These are phyloP conservation scores for Tiphia femorata DNA, from an alignment of 2,888 invertebrate species.

Conservation along the genomic window DNA sequence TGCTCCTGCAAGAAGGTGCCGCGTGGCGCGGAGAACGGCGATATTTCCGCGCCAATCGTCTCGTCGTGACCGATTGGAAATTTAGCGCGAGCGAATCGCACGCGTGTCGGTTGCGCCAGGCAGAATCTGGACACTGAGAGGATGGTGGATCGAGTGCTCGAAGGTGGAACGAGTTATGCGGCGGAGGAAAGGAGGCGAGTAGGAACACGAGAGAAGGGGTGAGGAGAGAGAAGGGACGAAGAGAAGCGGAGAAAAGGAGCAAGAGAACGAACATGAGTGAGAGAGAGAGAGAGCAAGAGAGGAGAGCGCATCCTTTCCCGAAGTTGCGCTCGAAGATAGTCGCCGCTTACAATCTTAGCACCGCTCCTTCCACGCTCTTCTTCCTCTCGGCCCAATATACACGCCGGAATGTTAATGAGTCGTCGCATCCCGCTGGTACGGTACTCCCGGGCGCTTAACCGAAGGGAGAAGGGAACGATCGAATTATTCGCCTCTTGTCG, in stretches of 20 bases:
- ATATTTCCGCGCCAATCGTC: too few species aligned
- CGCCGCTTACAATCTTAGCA: slow-evolving; percentile 20
- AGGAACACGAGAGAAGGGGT: slow-evolving; percentile 26
- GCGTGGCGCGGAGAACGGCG: too few species aligned
- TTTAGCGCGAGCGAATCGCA: slow-evolving; percentile 35
- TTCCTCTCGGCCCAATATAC: slow-evolving; percentile 29
- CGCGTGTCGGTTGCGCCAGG: slow-evolving; percentile 48
- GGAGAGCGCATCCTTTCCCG: slow-evolving; percentile 27
- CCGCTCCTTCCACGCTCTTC: slow-evolving; percentile 11
- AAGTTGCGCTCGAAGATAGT: slow-evolving; percentile 22
- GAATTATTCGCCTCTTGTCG: slow-evolving; percentile 33
- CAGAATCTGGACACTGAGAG: slow-evolving; percentile 48
- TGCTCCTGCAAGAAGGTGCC: too few species aligned
- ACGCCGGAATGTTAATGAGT: slow-evolving; percentile 51
- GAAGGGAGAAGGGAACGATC: slow-evolving; percentile 28
- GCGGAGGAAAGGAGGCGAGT: slow-evolving; percentile 38
- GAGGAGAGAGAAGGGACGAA: slow-evolving; percentile 9
- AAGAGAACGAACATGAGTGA: slow-evolving; percentile 31
- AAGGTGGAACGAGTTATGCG: slow-evolving; percentile 44
- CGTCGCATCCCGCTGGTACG: slow-evolving; percentile 26
- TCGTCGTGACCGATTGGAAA: slow-evolving; percentile 30
- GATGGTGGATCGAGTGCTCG: slow-evolving; percentile 34
- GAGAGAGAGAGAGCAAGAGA: slow-evolving; percentile 38
- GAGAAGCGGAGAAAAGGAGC: slow-evolving; percentile 28
- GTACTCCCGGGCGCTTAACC: neutral